Percentiles rank a stretch among this genome's conserved stretches.
phyloP scores from a whole-genome alignment of 2,888 invertebrate genomes.

The Antheraea assamensis region DNA sequence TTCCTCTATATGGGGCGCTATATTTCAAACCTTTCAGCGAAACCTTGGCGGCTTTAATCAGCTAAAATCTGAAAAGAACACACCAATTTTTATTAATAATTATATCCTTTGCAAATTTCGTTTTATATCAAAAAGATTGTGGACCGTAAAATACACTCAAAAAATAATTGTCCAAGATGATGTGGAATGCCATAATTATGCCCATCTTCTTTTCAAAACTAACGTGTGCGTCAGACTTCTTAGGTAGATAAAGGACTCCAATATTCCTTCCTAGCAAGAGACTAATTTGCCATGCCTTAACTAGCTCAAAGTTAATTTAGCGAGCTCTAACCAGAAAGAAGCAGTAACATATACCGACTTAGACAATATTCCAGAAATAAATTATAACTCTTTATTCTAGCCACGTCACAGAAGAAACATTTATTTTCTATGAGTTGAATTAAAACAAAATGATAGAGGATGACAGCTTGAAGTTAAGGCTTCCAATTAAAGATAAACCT shows the following conservation, averaged over 20 bases:
- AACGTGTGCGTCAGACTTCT: not conserved
- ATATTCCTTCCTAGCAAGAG: not conserved
- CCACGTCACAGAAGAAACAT: not conserved
- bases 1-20: constrained; percentile 10
- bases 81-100: not conserved
- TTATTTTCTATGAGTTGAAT: no score
- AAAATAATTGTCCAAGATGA: not conserved
- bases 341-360: not conserved
- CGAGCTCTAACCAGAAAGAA: not conserved
- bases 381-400: not conserved
- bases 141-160: not conserved
- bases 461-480: no score
- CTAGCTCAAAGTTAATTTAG: not conserved
- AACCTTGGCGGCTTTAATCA: constrained; percentile 2
- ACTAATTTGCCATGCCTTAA: not conserved
- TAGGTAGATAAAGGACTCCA: not conserved
- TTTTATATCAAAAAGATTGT: not conserved
- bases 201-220: no score
- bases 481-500: no score
- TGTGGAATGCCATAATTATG: not conserved
- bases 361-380: not conserved
- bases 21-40: not conserved
- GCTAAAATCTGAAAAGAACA: constrained; percentile 19
- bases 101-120: not conserved
- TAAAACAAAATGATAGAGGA: not conserved